phyloP scores from a whole-genome alignment of 1,140 invertebrate species.

The Bicyclus anynana region DNA sequence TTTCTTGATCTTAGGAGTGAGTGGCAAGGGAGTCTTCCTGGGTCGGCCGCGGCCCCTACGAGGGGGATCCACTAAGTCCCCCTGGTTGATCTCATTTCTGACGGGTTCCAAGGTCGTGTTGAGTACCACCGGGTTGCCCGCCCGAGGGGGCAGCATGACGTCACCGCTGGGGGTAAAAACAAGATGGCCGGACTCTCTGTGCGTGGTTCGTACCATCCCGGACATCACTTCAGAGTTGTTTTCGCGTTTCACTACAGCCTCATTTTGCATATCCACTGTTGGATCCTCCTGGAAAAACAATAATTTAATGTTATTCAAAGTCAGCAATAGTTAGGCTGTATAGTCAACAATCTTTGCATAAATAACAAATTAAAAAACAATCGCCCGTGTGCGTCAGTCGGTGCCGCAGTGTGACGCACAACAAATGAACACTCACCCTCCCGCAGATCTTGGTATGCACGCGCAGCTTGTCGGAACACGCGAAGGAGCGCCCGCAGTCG shows the following conservation, averaged over 20 bases:
- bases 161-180: constrained; percentile 72
- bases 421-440: constrained; percentile 40
- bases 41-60: constrained; percentile 60
- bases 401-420: too few species aligned
- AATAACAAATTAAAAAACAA: constrained; percentile 80
- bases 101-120: constrained; percentile 41
- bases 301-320: neutral
- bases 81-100: constrained; percentile 32
- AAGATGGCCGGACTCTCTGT: constrained; percentile 67
- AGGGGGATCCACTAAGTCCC: constrained; percentile 46
- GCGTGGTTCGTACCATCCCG: constrained; percentile 70
- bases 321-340: too few species aligned
- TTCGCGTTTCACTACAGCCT: constrained; percentile 48
- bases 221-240: constrained; percentile 67
- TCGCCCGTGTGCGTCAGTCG: constrained; percentile 85
- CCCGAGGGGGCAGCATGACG: constrained; percentile 62
- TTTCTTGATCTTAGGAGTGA: constrained; percentile 72
- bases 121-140: constrained; percentile 30
- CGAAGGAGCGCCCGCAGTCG: constrained; percentile 77
- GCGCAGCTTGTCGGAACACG: constrained; percentile 71
- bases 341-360: too few species aligned
- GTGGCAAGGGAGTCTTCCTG: constrained; percentile 65
- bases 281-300: constrained; percentile 62
- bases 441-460: constrained; percentile 76
- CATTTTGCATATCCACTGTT: constrained; percentile 57